phyloP scores from a whole-genome alignment of 2,113 vertebrate species.

The Hydropotes inermis region DNA sequence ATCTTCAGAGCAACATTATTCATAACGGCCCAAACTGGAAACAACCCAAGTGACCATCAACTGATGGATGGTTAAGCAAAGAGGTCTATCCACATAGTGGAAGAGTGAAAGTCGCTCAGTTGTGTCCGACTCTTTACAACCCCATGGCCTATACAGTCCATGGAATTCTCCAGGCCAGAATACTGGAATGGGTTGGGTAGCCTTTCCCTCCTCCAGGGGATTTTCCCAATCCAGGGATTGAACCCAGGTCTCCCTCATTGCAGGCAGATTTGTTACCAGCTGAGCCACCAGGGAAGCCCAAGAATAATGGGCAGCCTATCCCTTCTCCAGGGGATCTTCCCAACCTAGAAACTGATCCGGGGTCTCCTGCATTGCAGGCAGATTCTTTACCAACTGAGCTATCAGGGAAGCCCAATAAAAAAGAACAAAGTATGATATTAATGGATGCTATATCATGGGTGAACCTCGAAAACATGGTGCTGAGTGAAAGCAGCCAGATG shows the following conservation, averaged over 20 bases:
- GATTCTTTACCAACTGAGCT: not conserved
- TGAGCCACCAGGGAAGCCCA: not conserved
- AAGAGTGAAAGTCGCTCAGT: not conserved
- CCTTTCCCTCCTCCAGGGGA: not conserved
- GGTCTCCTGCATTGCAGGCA: not conserved
- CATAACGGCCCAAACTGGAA: not conserved
- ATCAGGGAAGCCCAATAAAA: not conserved
- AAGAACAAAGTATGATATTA: not conserved
- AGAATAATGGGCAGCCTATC: not conserved
- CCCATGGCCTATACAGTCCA: not conserved
- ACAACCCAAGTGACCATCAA: not conserved
- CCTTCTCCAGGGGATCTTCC: not conserved
- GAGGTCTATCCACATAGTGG: not conserved
- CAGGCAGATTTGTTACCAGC: not conserved
- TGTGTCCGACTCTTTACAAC: not conserved
- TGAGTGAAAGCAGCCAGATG: not conserved
- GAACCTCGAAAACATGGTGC: not conserved
- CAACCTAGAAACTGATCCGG: not conserved
- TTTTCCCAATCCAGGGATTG: not conserved
- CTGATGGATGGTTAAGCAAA: not conserved
- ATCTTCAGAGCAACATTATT: not conserved
- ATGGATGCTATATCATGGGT: not conserved
- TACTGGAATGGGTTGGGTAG: not conserved
- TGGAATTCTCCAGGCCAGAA: not conserved
- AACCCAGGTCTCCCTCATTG: not conserved